phyloP scores from a whole-genome alignment of 1,140 invertebrate species.

The Micrasema longulum region DNA sequence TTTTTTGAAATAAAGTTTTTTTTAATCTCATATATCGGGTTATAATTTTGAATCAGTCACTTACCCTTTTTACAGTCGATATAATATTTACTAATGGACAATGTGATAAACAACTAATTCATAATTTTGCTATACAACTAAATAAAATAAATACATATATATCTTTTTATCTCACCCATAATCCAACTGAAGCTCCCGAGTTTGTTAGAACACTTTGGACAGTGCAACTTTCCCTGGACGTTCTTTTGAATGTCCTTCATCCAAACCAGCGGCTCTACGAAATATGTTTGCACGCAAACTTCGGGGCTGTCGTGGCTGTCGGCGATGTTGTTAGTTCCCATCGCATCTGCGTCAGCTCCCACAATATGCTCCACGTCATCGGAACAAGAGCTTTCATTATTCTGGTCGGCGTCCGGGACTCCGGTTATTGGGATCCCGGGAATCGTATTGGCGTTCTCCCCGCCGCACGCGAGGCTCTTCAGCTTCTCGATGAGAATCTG shows the following conservation, averaged over 20 bases:
- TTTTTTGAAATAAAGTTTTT: too few species aligned
- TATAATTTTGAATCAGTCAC: too few species aligned
- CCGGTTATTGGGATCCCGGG: slow-evolving; percentile 5
- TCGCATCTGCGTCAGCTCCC: slow-evolving; percentile 56
- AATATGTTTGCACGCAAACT: slow-evolving; percentile 78
- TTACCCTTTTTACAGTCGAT: too few species aligned
- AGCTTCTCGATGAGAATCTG: slow-evolving; percentile 64
- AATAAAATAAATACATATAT: too few species aligned
- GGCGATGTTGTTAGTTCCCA: slow-evolving; percentile 58
- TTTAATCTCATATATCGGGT: too few species aligned
- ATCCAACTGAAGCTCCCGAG: slow-evolving; percentile 88
- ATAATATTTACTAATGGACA: too few species aligned
- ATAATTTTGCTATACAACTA: too few species aligned
- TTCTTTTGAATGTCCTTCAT: slow-evolving; percentile 79
- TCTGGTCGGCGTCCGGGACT: too few species aligned
- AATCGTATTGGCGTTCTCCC: not conserved
- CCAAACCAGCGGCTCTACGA: slow-evolving; percentile 86
- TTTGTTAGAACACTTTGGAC: slow-evolving; percentile 84
- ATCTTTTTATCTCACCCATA: slow-evolving; percentile 77
- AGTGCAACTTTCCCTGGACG: slow-evolving; percentile 83
- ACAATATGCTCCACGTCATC: slow-evolving; percentile 33
- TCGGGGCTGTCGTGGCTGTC: slow-evolving; percentile 58
- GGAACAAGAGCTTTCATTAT: slow-evolving; percentile 10
- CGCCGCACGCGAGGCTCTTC: slow-evolving; percentile 57
- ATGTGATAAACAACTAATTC: too few species aligned